Evolutionary conservation across 2,888 invertebrate genomes (phyloP).

Genomic region (Chirona hameri): DNA sequence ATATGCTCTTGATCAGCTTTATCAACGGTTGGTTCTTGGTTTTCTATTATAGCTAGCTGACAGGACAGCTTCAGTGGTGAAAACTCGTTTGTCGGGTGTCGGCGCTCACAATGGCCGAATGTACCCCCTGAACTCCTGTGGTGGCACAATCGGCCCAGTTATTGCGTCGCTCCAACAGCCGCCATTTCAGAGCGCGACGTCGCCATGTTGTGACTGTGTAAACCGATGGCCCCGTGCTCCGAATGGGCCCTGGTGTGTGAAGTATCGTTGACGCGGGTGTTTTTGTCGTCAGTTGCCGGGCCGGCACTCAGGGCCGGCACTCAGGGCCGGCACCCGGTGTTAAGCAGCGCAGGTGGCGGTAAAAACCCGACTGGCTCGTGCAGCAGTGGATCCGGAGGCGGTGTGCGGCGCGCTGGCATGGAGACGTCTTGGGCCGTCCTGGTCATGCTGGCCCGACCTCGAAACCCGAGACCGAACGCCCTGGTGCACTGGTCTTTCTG

Average conservation of each 20-base stretch:
- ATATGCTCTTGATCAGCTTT: too few species aligned
- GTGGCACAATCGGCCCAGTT: neutral
- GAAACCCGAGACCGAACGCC: too few species aligned
- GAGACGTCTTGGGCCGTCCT: too few species aligned
- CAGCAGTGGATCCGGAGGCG: neutral
- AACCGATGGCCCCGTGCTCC: neutral
- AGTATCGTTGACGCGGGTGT: neutral
- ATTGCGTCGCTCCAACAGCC: neutral
- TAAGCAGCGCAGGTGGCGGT: neutral
- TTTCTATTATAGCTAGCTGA: too few species aligned
- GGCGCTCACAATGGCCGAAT: too few species aligned
- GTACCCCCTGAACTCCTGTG: neutral
- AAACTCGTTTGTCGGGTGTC: too few species aligned
- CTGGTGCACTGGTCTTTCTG: too few species aligned
- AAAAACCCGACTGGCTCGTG: neutral
- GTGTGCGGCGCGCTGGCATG: neutral
- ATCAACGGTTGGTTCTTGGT: too few species aligned
- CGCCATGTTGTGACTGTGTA: neutral
- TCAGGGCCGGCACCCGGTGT: neutral
- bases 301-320: neutral
- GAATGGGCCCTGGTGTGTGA: neutral
- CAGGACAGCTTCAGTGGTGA: too few species aligned
- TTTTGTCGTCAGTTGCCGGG: neutral
- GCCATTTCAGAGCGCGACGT: neutral
- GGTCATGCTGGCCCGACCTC: too few species aligned